phyloP scores from a whole-genome alignment of 2,888 invertebrate genomes.

The Cantharis rustica region DNA sequence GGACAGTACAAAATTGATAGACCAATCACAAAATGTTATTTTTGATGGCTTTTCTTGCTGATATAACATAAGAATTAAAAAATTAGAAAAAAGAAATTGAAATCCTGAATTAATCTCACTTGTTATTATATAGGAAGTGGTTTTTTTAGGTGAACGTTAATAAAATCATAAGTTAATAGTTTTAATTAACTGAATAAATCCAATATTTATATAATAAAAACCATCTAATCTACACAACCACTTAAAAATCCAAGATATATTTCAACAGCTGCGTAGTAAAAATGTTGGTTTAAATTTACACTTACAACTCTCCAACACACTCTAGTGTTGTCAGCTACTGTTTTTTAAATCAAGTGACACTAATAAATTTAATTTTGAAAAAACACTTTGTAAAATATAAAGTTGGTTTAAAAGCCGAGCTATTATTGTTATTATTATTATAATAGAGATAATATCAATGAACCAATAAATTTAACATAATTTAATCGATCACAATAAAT shows the following conservation, averaged over 20 bases:
- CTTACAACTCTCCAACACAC: conserved; percentile 7
- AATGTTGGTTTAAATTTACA: conserved; percentile 18
- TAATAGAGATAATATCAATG: neutral
- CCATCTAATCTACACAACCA: conserved; percentile 8
- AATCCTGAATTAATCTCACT: too few relatives aligned
- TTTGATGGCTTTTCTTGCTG: too few relatives aligned
- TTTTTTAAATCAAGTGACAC: conserved; percentile 4
- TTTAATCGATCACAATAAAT: neutral
- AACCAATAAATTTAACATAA: neutral
- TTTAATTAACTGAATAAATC: neutral
- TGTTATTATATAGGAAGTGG: neutral
- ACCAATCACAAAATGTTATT: too few relatives aligned
- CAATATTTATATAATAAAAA: conserved; percentile 4
- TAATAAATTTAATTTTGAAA: neutral
- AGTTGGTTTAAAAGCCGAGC: neutral
- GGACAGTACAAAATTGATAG: too few relatives aligned
- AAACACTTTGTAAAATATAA: neutral
- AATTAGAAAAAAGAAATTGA: too few relatives aligned
- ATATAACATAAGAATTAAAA: too few relatives aligned
- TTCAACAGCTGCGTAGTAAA: conserved; percentile 15
- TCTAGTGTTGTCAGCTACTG: conserved; percentile 8
- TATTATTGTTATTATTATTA: neutral
- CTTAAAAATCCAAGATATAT: conserved; percentile 8
- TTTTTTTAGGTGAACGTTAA: neutral
- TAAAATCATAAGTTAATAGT: neutral